Evolutionary conservation across 1,140 invertebrate species (phyloP).

Genomic region (Macrosteles quadrilineatus): DNA sequence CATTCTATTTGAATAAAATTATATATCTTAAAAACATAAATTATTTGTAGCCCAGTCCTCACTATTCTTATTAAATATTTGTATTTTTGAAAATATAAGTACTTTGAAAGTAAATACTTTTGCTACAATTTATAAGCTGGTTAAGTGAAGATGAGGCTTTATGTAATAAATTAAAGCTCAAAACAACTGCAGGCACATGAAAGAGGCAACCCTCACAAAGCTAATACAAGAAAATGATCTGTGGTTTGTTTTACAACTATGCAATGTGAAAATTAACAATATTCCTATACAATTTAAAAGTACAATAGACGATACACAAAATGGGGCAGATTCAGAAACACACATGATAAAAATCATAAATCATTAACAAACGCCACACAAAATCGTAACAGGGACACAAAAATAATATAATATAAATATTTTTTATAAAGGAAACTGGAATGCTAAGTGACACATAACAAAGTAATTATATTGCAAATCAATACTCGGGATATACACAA

Average conservation of each 20-base stretch:
- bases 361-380: not conserved
- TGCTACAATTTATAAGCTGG: too few relatives aligned
- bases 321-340: not conserved
- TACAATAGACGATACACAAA: not conserved
- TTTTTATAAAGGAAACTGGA: not conserved
- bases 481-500: not conserved
- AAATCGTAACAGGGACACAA: not conserved
- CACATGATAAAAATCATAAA: not conserved
- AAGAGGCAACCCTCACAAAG: conserved; percentile 8
- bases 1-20: too few relatives aligned
- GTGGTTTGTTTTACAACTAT: not conserved
- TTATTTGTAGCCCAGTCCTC: too few relatives aligned
- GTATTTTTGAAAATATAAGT: too few relatives aligned
- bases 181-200: conserved; percentile 18
- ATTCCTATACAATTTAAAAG: not conserved
- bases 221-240: not conserved
- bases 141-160: too few relatives aligned
- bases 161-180: conserved; percentile 1
- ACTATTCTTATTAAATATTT: too few relatives aligned
- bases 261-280: not conserved
- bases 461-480: conserved; percentile 18
- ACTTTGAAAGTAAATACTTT: too few relatives aligned
- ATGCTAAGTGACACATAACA: not conserved
- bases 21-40: too few relatives aligned
- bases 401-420: not conserved